Conservation (phyloP, 2,113 vertebrate species). For the Elephantulus edwardii region DNA sequence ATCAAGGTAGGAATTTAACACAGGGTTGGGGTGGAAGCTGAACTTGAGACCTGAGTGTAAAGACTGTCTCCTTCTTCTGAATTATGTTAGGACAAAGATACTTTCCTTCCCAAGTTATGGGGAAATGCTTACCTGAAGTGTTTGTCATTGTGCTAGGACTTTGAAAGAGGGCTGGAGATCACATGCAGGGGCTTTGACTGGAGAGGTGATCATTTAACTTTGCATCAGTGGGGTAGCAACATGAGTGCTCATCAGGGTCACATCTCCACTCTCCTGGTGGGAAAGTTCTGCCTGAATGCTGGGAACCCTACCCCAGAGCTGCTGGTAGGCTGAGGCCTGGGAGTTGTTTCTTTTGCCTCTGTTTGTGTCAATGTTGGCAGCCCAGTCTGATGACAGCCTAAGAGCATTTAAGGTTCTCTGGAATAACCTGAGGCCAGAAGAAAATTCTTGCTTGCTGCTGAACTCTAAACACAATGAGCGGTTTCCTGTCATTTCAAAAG, state of each 20-base stretch:
- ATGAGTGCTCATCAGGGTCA: neutral
- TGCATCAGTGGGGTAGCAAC: neutral
- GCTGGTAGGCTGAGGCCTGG: neutral
- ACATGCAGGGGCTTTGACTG: neutral
- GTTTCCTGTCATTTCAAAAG: conserved; percentile 58
- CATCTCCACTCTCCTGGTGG: neutral
- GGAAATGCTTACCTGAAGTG: neutral
- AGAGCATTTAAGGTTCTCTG: conserved; percentile 42
- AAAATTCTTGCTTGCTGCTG: conserved; percentile 50
- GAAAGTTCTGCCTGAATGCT: neutral
- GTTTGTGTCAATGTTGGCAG: conserved; percentile 47
- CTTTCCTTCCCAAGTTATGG: neutral
- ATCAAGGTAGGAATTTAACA: conserved; percentile 38
- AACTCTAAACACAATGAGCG: conserved; percentile 42
- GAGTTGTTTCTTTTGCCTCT: neutral
- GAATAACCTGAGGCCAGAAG: conserved; percentile 35
- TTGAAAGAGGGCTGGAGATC: neutral
- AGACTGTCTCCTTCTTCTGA: neutral
- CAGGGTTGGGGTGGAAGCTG: neutral
- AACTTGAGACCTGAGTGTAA: neutral
- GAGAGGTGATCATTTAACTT: neutral
- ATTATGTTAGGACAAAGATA: neutral
- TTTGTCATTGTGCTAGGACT: neutral
- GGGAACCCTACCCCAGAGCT: neutral
- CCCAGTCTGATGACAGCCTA: neutral